Evolutionary conservation across 2,113 vertebrate genomes (phyloP), one percentile per base, ranked within the genome.

Genomic region (Plecturocebus donacophilus): DNA sequence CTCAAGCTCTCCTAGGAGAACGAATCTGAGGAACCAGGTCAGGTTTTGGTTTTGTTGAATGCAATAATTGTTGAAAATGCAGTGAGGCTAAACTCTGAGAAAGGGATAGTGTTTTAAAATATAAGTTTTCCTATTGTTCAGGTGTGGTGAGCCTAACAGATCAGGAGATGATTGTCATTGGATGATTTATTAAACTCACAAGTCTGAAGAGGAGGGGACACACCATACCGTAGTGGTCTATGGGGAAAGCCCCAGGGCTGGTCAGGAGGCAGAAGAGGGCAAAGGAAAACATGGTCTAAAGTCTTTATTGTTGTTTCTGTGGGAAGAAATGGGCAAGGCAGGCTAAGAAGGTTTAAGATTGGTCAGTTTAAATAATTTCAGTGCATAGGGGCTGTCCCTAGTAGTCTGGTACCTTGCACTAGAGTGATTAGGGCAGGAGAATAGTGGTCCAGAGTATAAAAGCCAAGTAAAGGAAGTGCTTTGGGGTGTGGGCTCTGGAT

Each of bases 211-310:
- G 5, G 21, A 84, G 2, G 27, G 47, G 8, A 8, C 1, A 61
- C 1, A 1, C 5, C 5, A 1, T 11, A 19, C 76, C 6, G 0
- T 6, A 10, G 20, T 19, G 66, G 20, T 32, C 0, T 47, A 10
- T 49, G 4, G 1, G 5, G 16, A 27, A 85, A 45, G 56, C 27
- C 1, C 5, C 27, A 13, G 38, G 3, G 2, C 42, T 23, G 2
- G 5, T 27, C 1, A 2, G 4, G 21, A 54, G 32, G 30, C 52
- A 40, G 54, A 13, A 16, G 1, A 0, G 1, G 6, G 1, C 8
- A 42, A 16, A 47, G 6, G 32, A 32, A 12, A 42, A 45, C 5
- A 58, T 0, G 23, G 8, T 8, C 35, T n/a, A 35, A 23, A 32
- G 30, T 8, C 13, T 80, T 11, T 6, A 1, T 4, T 77, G 40